Conservation (phyloP, 2,888 invertebrate species). For the Callyntrura sp. region DNA sequence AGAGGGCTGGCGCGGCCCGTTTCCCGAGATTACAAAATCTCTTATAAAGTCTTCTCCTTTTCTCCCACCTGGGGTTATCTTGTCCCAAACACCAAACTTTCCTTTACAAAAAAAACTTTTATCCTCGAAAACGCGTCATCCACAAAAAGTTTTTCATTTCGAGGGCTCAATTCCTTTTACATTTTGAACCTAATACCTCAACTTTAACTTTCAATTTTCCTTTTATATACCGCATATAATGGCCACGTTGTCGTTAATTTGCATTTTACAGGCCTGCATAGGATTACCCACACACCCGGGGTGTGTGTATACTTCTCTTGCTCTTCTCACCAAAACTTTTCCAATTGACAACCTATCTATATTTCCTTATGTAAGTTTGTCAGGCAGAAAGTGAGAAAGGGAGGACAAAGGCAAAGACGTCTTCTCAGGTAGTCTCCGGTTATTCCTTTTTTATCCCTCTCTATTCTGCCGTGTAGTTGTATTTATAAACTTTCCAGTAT, state of each 20-base stretch:
- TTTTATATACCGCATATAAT: too few species aligned
- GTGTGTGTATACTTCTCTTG: background rate
- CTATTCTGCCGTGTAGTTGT: too few species aligned
- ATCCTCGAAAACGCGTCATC: background rate
- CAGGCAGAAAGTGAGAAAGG: background rate
- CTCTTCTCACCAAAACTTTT: constrained; percentile 18
- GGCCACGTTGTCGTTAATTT: too few species aligned
- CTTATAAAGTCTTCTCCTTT: background rate
- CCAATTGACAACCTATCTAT: constrained; percentile 40
- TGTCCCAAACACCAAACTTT: background rate
- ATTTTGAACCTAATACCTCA: constrained; percentile 14
- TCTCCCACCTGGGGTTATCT: background rate
- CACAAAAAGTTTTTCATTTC: background rate
- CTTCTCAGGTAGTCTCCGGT: constrained; percentile 27
- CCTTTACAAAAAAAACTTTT: background rate
- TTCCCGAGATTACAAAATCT: background rate
- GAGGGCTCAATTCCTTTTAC: background rate
- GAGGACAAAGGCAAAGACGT: background rate
- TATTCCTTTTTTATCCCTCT: background rate
- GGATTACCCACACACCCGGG: background rate
- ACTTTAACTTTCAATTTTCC: too few species aligned
- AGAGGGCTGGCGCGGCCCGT: background rate
- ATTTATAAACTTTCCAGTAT: background rate
- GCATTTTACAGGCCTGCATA: too few species aligned
- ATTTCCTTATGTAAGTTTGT: background rate